These are phyloP conservation scores for Lucinisca nassula DNA, from an alignment of 2,888 invertebrate species.

Conservation along the genomic window DNA sequence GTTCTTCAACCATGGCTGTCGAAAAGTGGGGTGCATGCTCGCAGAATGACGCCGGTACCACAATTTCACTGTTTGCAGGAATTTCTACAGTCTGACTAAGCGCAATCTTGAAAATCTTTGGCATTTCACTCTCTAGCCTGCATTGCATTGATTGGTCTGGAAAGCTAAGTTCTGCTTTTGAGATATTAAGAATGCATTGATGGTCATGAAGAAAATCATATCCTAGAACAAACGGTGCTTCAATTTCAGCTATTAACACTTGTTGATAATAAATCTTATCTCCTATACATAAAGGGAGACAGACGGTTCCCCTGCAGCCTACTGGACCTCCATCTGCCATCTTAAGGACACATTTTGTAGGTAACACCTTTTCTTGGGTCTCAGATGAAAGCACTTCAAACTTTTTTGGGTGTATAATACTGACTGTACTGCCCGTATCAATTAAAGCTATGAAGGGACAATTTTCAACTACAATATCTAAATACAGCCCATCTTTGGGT, in stretches of 20 bases:
- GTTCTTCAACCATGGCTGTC: neutral
- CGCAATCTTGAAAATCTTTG: neutral
- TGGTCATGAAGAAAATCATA: neutral
- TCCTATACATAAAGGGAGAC: neutral
- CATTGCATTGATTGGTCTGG: neutral
- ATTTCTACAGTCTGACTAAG: neutral
- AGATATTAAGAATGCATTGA: neutral
- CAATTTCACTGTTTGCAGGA: neutral
- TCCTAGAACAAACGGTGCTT: neutral
- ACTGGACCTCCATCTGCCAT: slow-evolving; percentile 11
- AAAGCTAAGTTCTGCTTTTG: neutral
- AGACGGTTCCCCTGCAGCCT: neutral
- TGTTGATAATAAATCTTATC: neutral
- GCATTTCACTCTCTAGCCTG: neutral
- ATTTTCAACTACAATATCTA: neutral
- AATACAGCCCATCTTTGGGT: neutral
- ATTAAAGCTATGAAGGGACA: neutral
- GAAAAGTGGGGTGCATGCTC: neutral
- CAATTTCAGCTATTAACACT: neutral
- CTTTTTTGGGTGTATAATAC: neutral
- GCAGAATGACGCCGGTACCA: neutral
- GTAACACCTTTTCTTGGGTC: neutral
- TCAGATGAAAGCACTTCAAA: neutral
- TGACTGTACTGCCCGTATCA: neutral
- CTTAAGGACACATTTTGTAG: neutral